phyloP scores from a whole-genome alignment of 1,140 invertebrate species.

The Drosophila funebris region DNA sequence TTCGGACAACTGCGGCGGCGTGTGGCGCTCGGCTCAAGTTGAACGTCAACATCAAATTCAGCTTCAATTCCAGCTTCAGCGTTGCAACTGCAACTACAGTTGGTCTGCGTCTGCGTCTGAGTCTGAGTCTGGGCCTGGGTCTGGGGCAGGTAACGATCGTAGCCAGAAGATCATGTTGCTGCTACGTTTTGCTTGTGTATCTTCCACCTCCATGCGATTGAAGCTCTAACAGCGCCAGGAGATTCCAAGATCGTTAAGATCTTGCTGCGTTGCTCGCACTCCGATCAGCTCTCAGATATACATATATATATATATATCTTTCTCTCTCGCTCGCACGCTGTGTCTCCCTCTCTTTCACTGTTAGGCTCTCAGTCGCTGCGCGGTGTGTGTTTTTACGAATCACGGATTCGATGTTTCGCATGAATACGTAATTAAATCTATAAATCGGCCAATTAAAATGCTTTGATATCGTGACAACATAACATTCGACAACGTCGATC shows the following conservation, averaged over 20 bases:
- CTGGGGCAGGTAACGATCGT: conserved; percentile 23
- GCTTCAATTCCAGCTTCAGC: neutral
- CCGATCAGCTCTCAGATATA: conserved; percentile 57
- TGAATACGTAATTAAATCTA: conserved; percentile 84
- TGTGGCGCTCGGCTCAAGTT: conserved; percentile 62
- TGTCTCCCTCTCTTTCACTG: conserved; percentile 5
- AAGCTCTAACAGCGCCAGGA: conserved; percentile 14
- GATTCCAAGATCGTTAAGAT: conserved; percentile 77
- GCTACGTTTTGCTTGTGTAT: no score
- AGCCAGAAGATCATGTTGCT: conserved; percentile 38
- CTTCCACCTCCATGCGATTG: conserved; percentile 17
- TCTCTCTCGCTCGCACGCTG: conserved; percentile 17
- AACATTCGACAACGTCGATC: conserved; percentile 78
- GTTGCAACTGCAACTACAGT: conserved; percentile 5
- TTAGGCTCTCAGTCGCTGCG: conserved; percentile 36
- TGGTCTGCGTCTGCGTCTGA: no score
- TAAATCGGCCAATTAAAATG: conserved; percentile 84
- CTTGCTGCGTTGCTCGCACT: conserved; percentile 63
- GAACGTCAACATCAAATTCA: conserved; percentile 13
- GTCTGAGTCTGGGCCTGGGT: no score
- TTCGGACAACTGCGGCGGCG: conserved; percentile 39
- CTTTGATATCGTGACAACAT: conserved; percentile 84
- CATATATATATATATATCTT: no score
- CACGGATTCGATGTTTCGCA: conserved; percentile 84
- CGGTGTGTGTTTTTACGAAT: conserved; percentile 84